Evolutionary conservation across 2,797 vertebrate genomes (phyloP).

Genomic region (Enteromius viviparus): DNA sequence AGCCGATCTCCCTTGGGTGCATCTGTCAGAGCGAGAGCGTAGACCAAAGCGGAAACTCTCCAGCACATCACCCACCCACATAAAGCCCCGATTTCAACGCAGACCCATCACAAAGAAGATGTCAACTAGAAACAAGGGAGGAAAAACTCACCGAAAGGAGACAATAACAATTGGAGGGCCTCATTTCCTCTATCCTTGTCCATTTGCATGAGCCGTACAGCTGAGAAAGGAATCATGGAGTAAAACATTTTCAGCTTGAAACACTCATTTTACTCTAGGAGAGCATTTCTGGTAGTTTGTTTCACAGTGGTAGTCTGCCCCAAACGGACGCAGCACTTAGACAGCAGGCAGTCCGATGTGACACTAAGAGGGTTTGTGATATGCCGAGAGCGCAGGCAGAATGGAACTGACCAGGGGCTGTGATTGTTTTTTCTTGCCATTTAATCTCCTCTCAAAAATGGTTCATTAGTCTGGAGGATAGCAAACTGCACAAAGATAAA

Average conservation of each 20-base stretch:
- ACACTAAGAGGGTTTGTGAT: constrained; percentile 55
- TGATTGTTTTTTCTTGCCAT: constrained; percentile 77
- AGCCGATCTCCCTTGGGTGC: constrained; percentile 57
- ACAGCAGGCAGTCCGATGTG: constrained; percentile 43
- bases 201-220: neutral
- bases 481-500: constrained; percentile 74
- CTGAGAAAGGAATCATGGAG: neutral
- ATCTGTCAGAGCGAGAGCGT: constrained; percentile 43
- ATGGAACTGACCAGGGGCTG: constrained; percentile 77
- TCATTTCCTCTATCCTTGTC: constrained; percentile 8
- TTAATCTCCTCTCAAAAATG: constrained; percentile 77
- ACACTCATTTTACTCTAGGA: constrained; percentile 17
- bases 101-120: constrained; percentile 46
- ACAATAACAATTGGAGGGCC: constrained; percentile 12
- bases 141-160: constrained; percentile 23
- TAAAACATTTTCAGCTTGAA: constrained; percentile 14
- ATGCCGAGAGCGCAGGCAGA: constrained; percentile 68
- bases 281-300: constrained; percentile 30
- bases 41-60: constrained; percentile 39
- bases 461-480: constrained; percentile 74
- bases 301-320: constrained; percentile 29
- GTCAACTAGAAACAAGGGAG: constrained; percentile 18
- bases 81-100: constrained; percentile 34
- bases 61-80: constrained; percentile 35
- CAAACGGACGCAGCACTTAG: constrained; percentile 33